Percentiles rank a stretch among this genome's conserved stretches.
These are phyloP conservation scores for Gymnopithys bicolor DNA, from an alignment of 2,797 vertebrate genomes.

Conservation along the genomic window DNA sequence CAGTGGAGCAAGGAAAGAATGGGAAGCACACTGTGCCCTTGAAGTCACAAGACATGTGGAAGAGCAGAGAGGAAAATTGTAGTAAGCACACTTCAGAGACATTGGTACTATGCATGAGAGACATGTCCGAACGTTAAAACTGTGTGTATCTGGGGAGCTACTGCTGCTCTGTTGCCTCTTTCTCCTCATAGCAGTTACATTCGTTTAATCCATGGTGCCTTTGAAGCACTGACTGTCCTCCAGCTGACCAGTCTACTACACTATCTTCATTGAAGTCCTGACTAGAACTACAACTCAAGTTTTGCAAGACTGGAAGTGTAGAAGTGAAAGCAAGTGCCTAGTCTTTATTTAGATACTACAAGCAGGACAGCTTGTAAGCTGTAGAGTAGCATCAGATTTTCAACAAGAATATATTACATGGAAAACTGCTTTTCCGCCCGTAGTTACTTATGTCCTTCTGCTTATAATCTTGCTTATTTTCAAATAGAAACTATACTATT, in stretches of 20 bases:
- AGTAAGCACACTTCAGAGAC: slow-evolving; percentile 35
- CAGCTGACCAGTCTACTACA: neutral
- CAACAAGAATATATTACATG: neutral
- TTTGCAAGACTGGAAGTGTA: neutral
- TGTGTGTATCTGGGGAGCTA: neutral
- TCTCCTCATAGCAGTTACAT: neutral
- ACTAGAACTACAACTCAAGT: neutral
- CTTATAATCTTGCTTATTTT: neutral
- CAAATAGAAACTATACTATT: neutral
- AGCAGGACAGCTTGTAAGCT: neutral
- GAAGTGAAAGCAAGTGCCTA: neutral
- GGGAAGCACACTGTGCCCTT: slow-evolving; percentile 33
- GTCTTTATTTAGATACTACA: neutral
- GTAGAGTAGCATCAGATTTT: neutral
- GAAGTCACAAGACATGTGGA: neutral
- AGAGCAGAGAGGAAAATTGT: neutral
- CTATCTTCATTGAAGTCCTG: neutral
- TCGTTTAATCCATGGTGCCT: neutral
- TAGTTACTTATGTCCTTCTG: neutral
- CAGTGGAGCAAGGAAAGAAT: slow-evolving; percentile 6
- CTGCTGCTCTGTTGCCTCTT: slow-evolving; percentile 36
- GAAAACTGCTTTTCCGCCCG: accelerated
- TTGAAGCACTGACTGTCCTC: slow-evolving; percentile 33
- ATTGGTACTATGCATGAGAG: neutral
- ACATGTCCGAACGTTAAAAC: neutral